Conservation (phyloP, 2,797 vertebrate genomes). For the Zalophus californianus region DNA sequence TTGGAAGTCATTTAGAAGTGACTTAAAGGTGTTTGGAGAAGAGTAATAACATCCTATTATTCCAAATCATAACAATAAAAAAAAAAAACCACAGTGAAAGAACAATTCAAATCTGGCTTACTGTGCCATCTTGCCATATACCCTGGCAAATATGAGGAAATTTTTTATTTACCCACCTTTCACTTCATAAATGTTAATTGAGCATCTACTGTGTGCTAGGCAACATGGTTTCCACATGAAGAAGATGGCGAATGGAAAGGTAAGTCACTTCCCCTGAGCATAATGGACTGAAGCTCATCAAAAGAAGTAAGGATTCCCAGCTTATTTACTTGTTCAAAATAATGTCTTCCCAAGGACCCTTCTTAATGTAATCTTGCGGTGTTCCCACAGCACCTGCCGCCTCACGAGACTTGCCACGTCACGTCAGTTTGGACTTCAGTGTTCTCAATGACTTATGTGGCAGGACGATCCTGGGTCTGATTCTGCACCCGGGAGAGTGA, state of each 20-base stretch:
- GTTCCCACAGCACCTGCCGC: background rate
- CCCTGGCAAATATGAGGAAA: background rate
- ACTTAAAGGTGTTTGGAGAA: slow-evolving; percentile 1
- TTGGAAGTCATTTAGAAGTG: background rate
- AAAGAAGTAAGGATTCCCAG: background rate
- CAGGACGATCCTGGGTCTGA: background rate
- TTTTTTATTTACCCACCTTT: background rate
- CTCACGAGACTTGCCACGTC: background rate
- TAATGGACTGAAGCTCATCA: background rate
- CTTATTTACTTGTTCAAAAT: slow-evolving; percentile 30
- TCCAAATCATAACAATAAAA: slow-evolving; percentile 34
- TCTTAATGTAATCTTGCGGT: background rate
- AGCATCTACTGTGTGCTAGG: background rate
- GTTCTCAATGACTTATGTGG: background rate
- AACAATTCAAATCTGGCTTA: background rate
- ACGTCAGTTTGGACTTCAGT: background rate
- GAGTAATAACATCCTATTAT: background rate
- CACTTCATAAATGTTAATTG: background rate
- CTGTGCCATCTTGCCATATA: background rate
- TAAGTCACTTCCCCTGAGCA: background rate
- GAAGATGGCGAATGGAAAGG: background rate
- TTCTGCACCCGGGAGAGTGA: background rate
- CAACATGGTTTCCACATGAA: background rate
- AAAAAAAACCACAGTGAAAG: background rate
- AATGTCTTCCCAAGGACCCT: background rate